Base-by-base conservation (phyloP, 2,113 vertebrate species). In the Grammomys dolichurus region DNA sequence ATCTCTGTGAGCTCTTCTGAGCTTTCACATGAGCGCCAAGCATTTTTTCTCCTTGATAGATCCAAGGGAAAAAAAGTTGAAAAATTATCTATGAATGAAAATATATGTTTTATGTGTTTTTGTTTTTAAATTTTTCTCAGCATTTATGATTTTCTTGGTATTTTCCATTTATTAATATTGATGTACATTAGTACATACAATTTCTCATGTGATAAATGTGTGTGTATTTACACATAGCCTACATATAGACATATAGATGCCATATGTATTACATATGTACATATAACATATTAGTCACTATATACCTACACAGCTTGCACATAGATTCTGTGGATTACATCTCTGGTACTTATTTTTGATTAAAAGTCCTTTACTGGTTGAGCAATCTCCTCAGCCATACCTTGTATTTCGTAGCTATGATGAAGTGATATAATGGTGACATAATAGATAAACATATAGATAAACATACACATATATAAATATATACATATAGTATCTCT, bases 1-100 rank as follows among this genome's bases (percentile, higher is more conserved):
- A 95, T 94, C 16, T 92, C 11, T 86, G 4, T 89, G 31, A 77
- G 12, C 22, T 94, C 7, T 58, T 91, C 72, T 70, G 82, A 90
- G 16, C 20, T 72, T 76, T 89, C 4, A 73, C 58, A 36, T 48
- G 90, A 89, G 2, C 46, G 72, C 8, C 4, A 82, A 60, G 56
- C 20, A 40, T 36, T 93, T 90, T 58, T 16, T 78, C 63, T 85
- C 0, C 31, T 85, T 85, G 3, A 54, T 70, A 72, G 36, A 40
- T 92, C 67, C 89, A 70, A 69, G 14, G 31, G 13, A 54, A 8
- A 60, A 54, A 77, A 1, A 36, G 0, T 22, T 73, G 17, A 8
- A 93, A 91, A 95, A 56, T 67, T 17, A 87, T 9, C 51, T 1
- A 9, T 72, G 26, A 87, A 82, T 88, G 48, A 88, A 60, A 93